Percentiles rank a stretch among this genome's conserved stretches.
These are phyloP conservation scores for Trichomycterus rosablanca DNA, from an alignment of 2,113 vertebrate species.

Conservation along the genomic window DNA sequence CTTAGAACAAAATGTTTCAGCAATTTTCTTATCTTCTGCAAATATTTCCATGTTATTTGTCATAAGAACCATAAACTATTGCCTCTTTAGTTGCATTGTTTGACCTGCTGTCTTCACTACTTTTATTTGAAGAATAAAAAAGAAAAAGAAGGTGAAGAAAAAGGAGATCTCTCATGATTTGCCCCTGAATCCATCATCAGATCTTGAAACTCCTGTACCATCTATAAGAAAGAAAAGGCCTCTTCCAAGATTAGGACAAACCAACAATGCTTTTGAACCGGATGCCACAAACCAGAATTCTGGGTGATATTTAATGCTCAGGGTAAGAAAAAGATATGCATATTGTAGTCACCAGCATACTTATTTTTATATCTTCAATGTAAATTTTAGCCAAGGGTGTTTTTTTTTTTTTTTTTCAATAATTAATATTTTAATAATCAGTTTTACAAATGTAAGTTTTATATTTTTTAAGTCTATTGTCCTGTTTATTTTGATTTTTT, in stretches of 20 bases:
- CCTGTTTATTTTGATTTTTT: no score
- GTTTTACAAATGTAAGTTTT: not conserved
- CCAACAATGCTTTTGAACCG: slow-evolving; percentile 67
- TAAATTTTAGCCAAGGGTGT: no score
- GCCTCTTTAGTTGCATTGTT: no score
- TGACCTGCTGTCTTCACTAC: slow-evolving; percentile 23
- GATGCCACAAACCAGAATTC: slow-evolving; percentile 45
- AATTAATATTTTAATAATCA: slow-evolving; percentile 14
- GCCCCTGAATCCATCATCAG: slow-evolving; percentile 48
- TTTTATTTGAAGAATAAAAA: slow-evolving; percentile 63
- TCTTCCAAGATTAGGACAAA: slow-evolving; percentile 58
- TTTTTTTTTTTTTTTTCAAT: no score
- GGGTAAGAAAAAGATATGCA: not conserved
- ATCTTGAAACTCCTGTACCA: slow-evolving; percentile 51
- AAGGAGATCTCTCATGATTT: slow-evolving; percentile 42
- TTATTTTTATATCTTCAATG: slow-evolving; percentile 10
- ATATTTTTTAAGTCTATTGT: slow-evolving; percentile 1
- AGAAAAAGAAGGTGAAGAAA: slow-evolving; percentile 70
- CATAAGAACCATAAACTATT: no score
- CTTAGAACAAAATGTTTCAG: no score
- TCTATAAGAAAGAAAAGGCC: slow-evolving; percentile 60
- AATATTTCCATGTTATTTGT: no score
- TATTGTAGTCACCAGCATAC: not conserved
- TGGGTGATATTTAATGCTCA: not conserved
- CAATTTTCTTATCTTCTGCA: no score